Base-by-base conservation (phyloP, 2,888 invertebrate species). In the Mesodorylaimus sp. region DNA sequence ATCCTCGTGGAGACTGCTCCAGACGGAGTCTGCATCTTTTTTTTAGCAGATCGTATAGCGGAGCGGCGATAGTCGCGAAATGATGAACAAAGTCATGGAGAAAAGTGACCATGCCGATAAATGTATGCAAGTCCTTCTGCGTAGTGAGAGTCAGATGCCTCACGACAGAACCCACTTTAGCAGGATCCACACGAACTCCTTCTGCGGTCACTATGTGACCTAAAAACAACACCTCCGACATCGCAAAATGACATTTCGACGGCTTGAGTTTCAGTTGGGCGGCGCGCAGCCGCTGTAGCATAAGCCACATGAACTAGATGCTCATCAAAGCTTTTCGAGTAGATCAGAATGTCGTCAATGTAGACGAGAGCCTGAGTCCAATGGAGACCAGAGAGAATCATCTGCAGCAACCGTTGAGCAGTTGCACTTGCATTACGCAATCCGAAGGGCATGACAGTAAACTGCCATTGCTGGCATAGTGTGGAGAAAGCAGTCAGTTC, bases 201-300 rank as follows among this genome's bases (percentile, higher is more conserved):
- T 25, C 48, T 3, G 49, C 43, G 49, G 62, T 60, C 0, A 70
- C 60, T 0, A 62, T 36, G 47, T 63, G 64, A 1, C 66, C 65
- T 2, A 68, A 50, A 50, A 61, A 64, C 38, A 57, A 55, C 1
- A 68, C 28, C 27, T 26, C n/a, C 13, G 3, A 3, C 2, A n/a
- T 7, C 21, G 13, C 19, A 19, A 52, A 50, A 26, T 39, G 43
- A 45, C 61, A 61, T 51, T 66, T 66, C 0, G 21, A 45, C 1
- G 59, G 44, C 37, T 59, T 60, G 0, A 68, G 42, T 0, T 57
- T 60, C 27, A 55, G 36, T 2, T 46, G 43, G 27, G 27, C 41
- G 19, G 25, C 28, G 16, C 19, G 3, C n/a, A 55, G 23, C 2
- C 49, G 28, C n/a, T 13, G 19, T 19, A 55, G 50, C 21, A 3